A percentile compares a stretch with the other conserved stretches of the same genome.
Evolutionary conservation across 2,113 vertebrate genomes (phyloP).

Genomic region (Oryzias melastigma): DNA sequence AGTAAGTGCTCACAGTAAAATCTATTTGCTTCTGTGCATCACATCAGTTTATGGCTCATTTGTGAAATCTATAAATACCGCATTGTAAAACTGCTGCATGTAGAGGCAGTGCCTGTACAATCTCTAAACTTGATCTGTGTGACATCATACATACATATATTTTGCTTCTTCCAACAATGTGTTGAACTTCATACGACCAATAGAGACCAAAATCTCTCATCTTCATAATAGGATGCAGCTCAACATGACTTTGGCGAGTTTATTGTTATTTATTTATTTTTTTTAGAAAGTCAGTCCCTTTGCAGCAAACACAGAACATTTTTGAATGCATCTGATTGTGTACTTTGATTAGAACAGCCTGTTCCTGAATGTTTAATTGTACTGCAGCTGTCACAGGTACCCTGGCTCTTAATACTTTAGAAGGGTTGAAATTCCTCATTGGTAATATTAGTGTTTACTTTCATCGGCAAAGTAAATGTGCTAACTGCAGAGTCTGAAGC

Average conservation of each 20-base stretch:
- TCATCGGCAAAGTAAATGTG: no score
- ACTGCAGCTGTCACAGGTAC: conserved; percentile 1
- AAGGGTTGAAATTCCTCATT: conserved; percentile 4
- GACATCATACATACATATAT: conserved; percentile 19
- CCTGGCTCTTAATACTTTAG: conserved; percentile 5
- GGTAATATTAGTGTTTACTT: no score
- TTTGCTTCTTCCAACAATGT: conserved; percentile 23
- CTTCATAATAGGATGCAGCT: conserved; percentile 10
- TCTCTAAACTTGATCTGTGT: not conserved
- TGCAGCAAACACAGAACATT: conserved; percentile 15
- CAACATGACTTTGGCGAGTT: conserved; percentile 1
- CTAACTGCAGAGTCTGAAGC: no score
- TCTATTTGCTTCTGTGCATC: conserved; percentile 21
- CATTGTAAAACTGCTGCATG: conserved; percentile 53
- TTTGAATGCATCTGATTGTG: conserved; percentile 17
- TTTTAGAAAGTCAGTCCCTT: conserved; percentile 24
- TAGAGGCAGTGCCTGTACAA: conserved; percentile 9
- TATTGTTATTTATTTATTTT: conserved; percentile 23
- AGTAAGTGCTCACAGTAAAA: conserved; percentile 16
- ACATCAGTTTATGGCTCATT: conserved; percentile 29
- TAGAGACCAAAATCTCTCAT: conserved; percentile 1
- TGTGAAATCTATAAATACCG: conserved; percentile 66
- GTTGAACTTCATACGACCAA: not conserved
- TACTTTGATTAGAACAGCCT: conserved; percentile 15
- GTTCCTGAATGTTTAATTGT: conserved; percentile 22